Evolutionary conservation across 2,113 vertebrate species (phyloP).

Genomic region (Carettochelys insculpta): DNA sequence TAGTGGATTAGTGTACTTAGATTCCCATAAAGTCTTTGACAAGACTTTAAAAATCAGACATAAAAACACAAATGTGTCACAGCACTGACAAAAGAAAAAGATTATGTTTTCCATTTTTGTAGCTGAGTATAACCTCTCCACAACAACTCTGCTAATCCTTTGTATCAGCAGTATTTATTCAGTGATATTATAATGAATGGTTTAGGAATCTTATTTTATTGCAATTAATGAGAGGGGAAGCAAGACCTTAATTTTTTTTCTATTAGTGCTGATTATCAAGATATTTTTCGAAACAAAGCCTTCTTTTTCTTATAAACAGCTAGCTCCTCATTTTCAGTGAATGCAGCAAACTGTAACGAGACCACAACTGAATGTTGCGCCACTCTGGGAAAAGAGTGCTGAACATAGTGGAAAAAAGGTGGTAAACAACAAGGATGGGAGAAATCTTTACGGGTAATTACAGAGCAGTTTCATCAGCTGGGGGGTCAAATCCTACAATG

Average conservation of each 20-base stretch:
- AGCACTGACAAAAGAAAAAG: too few relatives aligned
- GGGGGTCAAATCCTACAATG: not conserved
- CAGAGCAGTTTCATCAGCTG: fast-evolving
- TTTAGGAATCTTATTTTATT: not conserved
- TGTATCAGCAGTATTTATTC: not conserved
- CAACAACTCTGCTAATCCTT: not conserved
- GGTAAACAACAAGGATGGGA: too few relatives aligned
- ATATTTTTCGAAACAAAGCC: not conserved
- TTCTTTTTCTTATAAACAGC: not conserved
- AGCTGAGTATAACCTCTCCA: not conserved
- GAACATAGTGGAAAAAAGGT: too few relatives aligned
- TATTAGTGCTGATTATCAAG: not conserved
- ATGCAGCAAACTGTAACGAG: not conserved
- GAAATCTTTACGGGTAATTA: fast-evolving
- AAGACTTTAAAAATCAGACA: too few relatives aligned
- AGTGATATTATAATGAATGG: not conserved
- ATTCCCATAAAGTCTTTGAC: too few relatives aligned
- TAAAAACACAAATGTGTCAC: too few relatives aligned
- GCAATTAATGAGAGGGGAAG: not conserved
- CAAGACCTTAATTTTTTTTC: not conserved
- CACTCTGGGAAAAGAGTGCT: too few relatives aligned
- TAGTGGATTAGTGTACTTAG: too few relatives aligned
- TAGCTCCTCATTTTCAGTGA: not conserved
- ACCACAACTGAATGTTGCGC: not conserved
- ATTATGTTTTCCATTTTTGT: not conserved